These are phyloP conservation scores for Sebastiscus tertius DNA, from an alignment of 2,797 vertebrate species.

Conservation along the genomic window DNA sequence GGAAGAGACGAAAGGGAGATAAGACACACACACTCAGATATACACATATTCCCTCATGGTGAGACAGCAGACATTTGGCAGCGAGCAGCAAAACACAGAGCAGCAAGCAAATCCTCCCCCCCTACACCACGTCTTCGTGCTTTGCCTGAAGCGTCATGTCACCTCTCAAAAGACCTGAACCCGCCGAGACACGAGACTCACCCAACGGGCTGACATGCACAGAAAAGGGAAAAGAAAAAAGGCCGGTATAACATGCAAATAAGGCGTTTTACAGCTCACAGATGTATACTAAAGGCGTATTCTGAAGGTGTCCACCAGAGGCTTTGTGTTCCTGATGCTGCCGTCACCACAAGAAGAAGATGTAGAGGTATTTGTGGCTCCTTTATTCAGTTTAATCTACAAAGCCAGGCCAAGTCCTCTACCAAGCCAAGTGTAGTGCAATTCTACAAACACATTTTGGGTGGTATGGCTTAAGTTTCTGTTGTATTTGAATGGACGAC, in stretches of 20 bases:
- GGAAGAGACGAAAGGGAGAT: constrained; percentile 48
- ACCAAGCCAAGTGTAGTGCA: not conserved
- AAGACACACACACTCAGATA: constrained; percentile 13
- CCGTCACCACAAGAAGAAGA: not conserved
- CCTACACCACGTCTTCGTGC: constrained; percentile 44
- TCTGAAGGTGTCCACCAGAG: constrained; percentile 43
- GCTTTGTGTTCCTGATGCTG: constrained; percentile 12
- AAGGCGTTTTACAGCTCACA: constrained; percentile 31
- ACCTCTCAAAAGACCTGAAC: constrained; percentile 65
- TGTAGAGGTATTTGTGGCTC: constrained; percentile 8
- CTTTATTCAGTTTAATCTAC: constrained; percentile 4
- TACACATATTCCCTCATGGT: constrained; percentile 42
- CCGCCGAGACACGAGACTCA: constrained; percentile 50
- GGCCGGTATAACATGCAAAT: constrained; percentile 43
- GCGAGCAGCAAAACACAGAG: constrained; percentile 42
- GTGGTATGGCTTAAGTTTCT: not conserved
- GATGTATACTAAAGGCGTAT: not conserved
- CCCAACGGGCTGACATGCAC: constrained; percentile 41
- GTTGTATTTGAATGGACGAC: not conserved
- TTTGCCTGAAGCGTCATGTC: constrained; percentile 68
- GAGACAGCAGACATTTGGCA: constrained; percentile 63
- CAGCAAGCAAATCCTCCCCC: constrained; percentile 24
- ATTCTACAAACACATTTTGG: not conserved
- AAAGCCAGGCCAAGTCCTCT: not conserved
- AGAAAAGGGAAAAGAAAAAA: not conserved